Evolutionary conservation across 2,797 vertebrate species (phyloP), one percentile per base, ranked within the genome.

Genomic region (Luscinia megarhynchos): DNA sequence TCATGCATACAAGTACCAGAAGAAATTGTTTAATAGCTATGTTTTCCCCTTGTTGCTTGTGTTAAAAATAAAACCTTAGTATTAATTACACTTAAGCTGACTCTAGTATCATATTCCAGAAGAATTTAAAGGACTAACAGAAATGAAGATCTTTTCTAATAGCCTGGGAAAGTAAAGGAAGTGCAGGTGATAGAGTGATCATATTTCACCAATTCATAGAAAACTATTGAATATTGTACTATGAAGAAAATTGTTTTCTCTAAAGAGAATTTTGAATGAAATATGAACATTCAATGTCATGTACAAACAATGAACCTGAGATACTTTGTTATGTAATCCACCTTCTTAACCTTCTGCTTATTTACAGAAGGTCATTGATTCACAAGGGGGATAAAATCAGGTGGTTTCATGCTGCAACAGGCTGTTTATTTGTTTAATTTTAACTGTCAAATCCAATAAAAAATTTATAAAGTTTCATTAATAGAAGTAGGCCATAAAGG

Each of bases 61-160:
- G 36, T 34, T 94, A 77, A 89, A 92, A 96, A 90, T 91, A 91
- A 97, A 97, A 96, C 94, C 79, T 95, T 89, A 63, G 93, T 97
- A 96, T 97, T 98, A 91, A 90, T 98, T 98, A 94, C 97, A 95
- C 84, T 96, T 98, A 98, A 98, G 84, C 87, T 97, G 95, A 96
- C 90, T 95, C 94, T 81, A 84, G 96, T 84, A 96, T 98, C 97
- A 94, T 96, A 95, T 97, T 86, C 55, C 77, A 97, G 85, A 92
- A 95, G 90, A 97, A 96, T 96, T 97, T 97, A 91, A 94, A 97
- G 96, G 92, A 95, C 97, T 96, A 94, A 84, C 63, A 90, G 95
- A 34, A 61, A 89, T 89, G 89, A 92, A 95, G 78, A 22, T 70
- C 46, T 78, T 97, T 97, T 97, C 90, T 91, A 94, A 84, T 84